Base-by-base conservation (phyloP, 92 coral and sea anemone species). In the Diadumene lineata region DNA sequence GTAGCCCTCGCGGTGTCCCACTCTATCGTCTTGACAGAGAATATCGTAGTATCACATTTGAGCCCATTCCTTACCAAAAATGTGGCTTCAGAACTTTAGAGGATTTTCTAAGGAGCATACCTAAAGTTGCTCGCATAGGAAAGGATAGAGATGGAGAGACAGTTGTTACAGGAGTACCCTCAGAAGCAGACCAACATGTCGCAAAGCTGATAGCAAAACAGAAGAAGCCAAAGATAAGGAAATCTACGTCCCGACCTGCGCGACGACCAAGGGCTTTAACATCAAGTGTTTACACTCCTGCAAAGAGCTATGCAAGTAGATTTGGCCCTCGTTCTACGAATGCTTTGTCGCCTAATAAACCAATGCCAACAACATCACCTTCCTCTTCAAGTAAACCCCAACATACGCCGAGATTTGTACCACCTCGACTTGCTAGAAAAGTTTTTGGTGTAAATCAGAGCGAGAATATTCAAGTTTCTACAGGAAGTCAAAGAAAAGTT, bases 131-230 rank as follows among this genome's bases (percentile, higher is more conserved):
- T 16, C 30, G 82, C 26, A 79, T 91, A 0, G 72, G 74, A 26
- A 89, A 76, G 60, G 93, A 84, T 50, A 76, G 72, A 0, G 87
- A 86, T 46, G 99, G 99, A 2, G 96, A 96, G 58, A 71, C 79
- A 23, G 77, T 92, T 0, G 86, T 96, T 1, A 84, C 67, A 43
- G 99, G 97, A 21, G 93, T 96, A 38, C 81, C 99, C 0, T 81
- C 86, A 17, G 96, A 89, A 19, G 86, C 96, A 1, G 97, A 96
- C 71, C 73, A 92, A 75, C 99, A 96, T 57, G 93, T 92, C 15
- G 97, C 97, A 0, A 96, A 89, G 72, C 86, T 96, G 3, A 96
- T 92, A 23, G 85, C 97, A 15, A 96, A 89, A 69, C 99, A 96
- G 78, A 89, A 78, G 81, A 96, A 96, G 60, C 99, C 99, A 4